phyloP scores from a whole-genome alignment of 1,140 invertebrate genomes.

The Cydia fagiglandana region DNA sequence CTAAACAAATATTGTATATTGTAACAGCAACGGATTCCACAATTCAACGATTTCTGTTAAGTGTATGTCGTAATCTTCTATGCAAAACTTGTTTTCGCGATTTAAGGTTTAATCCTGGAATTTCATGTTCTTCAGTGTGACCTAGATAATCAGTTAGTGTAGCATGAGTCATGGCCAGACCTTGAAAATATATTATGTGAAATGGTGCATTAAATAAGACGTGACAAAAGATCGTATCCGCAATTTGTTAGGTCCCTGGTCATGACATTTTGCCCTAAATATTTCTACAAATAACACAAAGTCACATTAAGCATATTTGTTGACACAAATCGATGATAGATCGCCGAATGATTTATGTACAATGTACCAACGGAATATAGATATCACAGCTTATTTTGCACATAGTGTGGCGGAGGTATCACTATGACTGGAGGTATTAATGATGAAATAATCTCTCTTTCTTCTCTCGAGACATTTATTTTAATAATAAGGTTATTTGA shows the following conservation, averaged over 20 bases:
- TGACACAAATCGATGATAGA: neutral
- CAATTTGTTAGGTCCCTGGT: slow-evolving; percentile 1
- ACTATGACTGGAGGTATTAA: too few species aligned
- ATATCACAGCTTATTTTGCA: neutral
- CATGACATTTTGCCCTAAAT: neutral
- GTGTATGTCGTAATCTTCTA: too few species aligned
- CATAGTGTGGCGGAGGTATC: too few species aligned
- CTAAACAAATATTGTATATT: too few species aligned
- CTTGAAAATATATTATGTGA: neutral
- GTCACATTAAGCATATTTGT: slow-evolving; percentile 8
- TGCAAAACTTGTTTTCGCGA: too few species aligned
- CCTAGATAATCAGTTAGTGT: neutral
- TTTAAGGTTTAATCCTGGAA: too few species aligned
- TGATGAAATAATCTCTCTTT: too few species aligned
- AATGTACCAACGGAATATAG: neutral
- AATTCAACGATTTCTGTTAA: too few species aligned
- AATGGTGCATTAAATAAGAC: neutral
- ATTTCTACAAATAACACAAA: slow-evolving; percentile 11
- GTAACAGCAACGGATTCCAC: too few species aligned
- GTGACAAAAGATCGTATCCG: neutral
- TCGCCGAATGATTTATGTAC: neutral
- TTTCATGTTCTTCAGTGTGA: neutral
- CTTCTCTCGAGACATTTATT: too few species aligned
- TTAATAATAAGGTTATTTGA: too few species aligned
- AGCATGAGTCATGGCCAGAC: neutral